Evolutionary conservation across 2,113 vertebrate genomes (phyloP).

Genomic region (Gymnarchus niloticus): DNA sequence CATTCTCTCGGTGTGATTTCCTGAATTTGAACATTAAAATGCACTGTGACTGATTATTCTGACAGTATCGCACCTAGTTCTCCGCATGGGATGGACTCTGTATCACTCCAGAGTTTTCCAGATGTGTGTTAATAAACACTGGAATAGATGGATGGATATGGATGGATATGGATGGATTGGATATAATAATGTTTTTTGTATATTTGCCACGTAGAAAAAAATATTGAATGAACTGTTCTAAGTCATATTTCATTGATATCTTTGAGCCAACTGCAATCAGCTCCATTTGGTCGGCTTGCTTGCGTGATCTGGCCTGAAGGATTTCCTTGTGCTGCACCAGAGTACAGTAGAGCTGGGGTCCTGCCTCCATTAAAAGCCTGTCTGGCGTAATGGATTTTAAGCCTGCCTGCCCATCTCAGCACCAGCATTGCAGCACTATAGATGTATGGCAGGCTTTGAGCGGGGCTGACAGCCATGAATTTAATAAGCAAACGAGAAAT

Average conservation of each 20-base stretch:
- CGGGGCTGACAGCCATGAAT: constrained; percentile 53
- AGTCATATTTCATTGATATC: not conserved
- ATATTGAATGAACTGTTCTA: not conserved
- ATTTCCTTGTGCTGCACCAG: constrained; percentile 21
- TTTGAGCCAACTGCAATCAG: not conserved
- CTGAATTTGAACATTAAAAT: not conserved
- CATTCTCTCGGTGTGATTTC: not conserved
- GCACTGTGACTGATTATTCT: not conserved
- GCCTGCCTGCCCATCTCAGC: constrained; percentile 39
- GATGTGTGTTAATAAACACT: not conserved
- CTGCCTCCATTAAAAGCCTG: constrained; percentile 53
- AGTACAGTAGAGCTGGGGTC: constrained; percentile 25
- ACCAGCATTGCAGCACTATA: constrained; percentile 16
- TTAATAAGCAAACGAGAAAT: constrained; percentile 58
- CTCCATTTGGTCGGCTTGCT: not conserved
- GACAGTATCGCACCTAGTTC: not conserved
- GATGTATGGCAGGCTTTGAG: constrained; percentile 44
- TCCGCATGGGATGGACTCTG: not conserved
- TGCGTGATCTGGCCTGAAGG: not conserved
- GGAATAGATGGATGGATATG: not conserved
- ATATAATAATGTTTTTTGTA: not conserved
- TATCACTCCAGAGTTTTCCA: not conserved
- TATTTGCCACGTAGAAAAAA: not conserved
- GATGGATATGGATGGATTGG: not conserved
- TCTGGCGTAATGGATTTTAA: constrained; percentile 57